Evolutionary conservation across 2,113 vertebrate genomes (phyloP).

Genomic region (Phasianus colchicus): DNA sequence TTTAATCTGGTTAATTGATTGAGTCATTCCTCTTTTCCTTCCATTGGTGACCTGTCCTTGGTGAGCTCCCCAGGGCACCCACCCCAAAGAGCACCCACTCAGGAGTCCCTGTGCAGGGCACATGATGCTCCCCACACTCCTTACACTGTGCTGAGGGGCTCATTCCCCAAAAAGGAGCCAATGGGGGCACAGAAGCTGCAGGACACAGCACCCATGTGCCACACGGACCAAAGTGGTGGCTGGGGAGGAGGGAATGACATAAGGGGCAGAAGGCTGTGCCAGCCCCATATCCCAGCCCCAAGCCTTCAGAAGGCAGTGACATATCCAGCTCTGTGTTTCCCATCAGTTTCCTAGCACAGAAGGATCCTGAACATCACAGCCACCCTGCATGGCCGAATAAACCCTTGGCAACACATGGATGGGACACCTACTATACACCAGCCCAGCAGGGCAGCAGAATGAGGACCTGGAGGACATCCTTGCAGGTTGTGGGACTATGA

Average conservation of each 20-base stretch:
- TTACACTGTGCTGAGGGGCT: neutral
- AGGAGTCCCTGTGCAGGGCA: rapidly evolving
- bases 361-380: neutral
- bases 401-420: too few relatives aligned
- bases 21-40: slow-evolving; percentile 53
- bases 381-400: too few relatives aligned
- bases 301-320: neutral
- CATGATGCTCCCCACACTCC: neutral
- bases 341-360: neutral
- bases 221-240: rapidly evolving
- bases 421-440: neutral
- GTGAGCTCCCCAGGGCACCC: neutral
- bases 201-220: neutral
- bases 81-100: neutral
- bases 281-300: neutral
- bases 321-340: neutral
- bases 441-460: neutral
- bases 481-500: rapidly evolving
- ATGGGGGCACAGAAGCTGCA: neutral
- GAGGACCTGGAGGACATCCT: neutral
- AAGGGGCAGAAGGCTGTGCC: neutral
- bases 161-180: rapidly evolving
- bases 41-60: neutral
- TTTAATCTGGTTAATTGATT: slow-evolving; percentile 69
- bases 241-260: neutral